Percentiles rank a stretch among this genome's conserved stretches.
Evolutionary conservation across 64 coral and sea anemone species (phyloP).

Genomic region (Acropora tenuis): DNA sequence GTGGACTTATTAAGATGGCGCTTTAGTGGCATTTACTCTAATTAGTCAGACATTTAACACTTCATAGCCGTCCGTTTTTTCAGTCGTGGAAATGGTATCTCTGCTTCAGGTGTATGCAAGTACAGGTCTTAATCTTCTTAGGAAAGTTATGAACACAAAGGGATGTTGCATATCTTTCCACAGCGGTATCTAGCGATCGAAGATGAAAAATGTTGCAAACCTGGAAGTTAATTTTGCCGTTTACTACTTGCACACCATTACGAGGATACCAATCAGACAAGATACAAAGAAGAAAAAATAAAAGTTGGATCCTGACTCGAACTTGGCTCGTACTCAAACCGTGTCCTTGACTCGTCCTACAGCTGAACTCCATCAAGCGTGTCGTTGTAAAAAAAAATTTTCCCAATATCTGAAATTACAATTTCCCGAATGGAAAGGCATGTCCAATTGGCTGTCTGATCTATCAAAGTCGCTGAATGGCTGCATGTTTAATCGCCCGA

Average conservation of each 20-base stretch:
- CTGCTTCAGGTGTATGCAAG: not conserved
- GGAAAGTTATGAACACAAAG: too few relatives aligned
- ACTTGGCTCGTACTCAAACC: not conserved
- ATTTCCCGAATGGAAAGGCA: constrained; percentile 2
- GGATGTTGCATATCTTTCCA: not conserved
- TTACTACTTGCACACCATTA: constrained; percentile 7
- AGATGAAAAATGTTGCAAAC: constrained; percentile 14
- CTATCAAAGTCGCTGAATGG: not conserved
- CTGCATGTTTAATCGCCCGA: not conserved
- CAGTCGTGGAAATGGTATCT: not conserved
- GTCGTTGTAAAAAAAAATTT: not conserved
- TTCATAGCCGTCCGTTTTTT: not conserved
- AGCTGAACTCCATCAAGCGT: not conserved
- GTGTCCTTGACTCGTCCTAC: constrained; percentile 2
- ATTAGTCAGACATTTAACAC: not conserved
- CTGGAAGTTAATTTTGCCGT: constrained; percentile 4
- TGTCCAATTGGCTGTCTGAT: not conserved
- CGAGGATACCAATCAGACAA: not conserved
- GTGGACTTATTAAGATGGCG: not conserved
- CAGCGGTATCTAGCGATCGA: constrained; percentile 10
- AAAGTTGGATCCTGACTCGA: constrained; percentile 1
- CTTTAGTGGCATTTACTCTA: not conserved
- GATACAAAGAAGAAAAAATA: constrained; percentile 14
- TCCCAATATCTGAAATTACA: not conserved
- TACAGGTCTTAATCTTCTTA: not conserved